These are phyloP conservation scores for Pangasius djambal DNA, from an alignment of 2,797 vertebrate genomes.

Conservation along the genomic window DNA sequence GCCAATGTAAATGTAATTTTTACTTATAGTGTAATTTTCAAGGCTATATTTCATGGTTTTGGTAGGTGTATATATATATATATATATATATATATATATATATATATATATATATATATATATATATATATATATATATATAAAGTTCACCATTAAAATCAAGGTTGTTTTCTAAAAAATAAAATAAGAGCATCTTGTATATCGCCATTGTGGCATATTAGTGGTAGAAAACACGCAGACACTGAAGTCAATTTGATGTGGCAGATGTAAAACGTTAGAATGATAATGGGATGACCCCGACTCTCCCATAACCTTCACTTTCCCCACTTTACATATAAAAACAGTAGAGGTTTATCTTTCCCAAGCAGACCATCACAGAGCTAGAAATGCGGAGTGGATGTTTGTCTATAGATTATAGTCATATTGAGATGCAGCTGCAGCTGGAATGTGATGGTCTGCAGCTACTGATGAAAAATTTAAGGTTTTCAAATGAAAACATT, in stretches of 20 bases:
- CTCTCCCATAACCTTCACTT: constrained; percentile 36
- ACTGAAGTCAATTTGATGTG: constrained; percentile 24
- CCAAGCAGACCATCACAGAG: constrained; percentile 72
- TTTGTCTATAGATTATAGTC: constrained; percentile 38
- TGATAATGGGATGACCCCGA: constrained; percentile 44
- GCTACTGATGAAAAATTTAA: constrained; percentile 52
- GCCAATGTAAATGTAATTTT: background rate
- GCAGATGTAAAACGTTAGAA: constrained; percentile 54
- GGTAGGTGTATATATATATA: background rate
- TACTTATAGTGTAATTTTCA: background rate
- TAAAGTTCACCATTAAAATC: background rate
- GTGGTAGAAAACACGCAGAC: background rate
- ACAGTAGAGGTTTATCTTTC: constrained; percentile 56
- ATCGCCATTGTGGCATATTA: background rate
- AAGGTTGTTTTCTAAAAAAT: background rate
- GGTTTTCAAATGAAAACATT: constrained; percentile 38
- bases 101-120: background rate
- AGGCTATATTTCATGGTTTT: background rate
- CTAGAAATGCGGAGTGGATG: constrained; percentile 42
- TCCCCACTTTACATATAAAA: constrained; percentile 39
- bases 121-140: background rate
- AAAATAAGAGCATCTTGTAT: background rate
- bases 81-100: no score
- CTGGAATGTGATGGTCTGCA: constrained; percentile 62
- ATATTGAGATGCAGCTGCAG: constrained; percentile 40